Conservation (phyloP, 2,797 vertebrate genomes). For the Etheostoma nigrum region DNA sequence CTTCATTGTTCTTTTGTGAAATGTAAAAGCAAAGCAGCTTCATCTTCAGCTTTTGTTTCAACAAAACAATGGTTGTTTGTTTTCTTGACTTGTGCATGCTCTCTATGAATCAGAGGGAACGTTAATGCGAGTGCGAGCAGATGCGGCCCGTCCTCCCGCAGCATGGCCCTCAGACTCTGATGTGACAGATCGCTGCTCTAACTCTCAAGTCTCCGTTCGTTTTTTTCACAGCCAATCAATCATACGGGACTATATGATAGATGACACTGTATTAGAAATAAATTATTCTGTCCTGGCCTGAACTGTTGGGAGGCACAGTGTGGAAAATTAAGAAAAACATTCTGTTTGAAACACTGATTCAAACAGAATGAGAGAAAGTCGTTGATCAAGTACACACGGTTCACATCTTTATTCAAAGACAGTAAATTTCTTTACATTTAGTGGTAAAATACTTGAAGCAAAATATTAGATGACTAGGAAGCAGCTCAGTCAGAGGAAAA, state of each 20-base stretch:
- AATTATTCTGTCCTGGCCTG: conserved; percentile 17
- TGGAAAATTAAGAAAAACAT: not conserved
- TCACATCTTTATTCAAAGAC: conserved; percentile 22
- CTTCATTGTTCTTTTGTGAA: conserved; percentile 27
- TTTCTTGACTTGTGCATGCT: conserved; percentile 34
- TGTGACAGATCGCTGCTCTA: conserved; percentile 63
- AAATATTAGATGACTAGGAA: not conserved
- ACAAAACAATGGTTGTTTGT: conserved; percentile 18
- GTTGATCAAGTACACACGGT: conserved; percentile 4
- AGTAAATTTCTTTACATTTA: not conserved
- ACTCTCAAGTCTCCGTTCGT: conserved; percentile 46
- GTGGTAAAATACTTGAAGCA: conserved; percentile 1
- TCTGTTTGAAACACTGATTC: no score
- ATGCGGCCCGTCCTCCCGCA: conserved; percentile 36
- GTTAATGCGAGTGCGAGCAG: conserved; percentile 42
- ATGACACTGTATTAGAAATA: conserved; percentile 38
- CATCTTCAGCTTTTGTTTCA: conserved; percentile 29
- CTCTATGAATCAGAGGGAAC: conserved; percentile 37
- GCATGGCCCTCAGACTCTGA: conserved; percentile 46
- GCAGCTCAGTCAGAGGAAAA: conserved; percentile 7
- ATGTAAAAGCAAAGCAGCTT: conserved; percentile 24
- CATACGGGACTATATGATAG: conserved; percentile 38
- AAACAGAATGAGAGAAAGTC: not conserved
- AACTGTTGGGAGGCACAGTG: conserved; percentile 13
- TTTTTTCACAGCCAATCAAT: conserved; percentile 57